Evolutionary conservation across 2,888 invertebrate species (phyloP).

Genomic region (Tipula confusa): DNA sequence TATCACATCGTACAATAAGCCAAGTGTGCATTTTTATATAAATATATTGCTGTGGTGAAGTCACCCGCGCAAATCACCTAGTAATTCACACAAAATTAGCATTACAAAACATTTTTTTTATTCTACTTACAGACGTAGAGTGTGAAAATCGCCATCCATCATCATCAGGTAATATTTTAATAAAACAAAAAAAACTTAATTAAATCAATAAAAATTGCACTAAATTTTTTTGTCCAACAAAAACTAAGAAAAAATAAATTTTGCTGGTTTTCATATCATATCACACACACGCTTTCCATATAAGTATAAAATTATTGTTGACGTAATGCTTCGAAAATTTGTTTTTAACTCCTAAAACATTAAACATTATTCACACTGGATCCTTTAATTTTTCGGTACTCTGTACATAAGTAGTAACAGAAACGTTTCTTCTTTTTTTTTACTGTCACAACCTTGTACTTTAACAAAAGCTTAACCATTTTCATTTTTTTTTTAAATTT

Average conservation of each 20-base stretch:
- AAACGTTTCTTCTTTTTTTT: neutral
- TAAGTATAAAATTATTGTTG: neutral
- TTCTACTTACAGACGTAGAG: conserved; percentile 13
- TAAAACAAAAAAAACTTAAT: neutral
- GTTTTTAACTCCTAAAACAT: neutral
- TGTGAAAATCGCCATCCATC: conserved; percentile 20
- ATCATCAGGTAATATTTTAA: conserved; percentile 5
- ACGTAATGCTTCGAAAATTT: neutral
- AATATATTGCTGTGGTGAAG: neutral
- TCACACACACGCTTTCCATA: neutral
- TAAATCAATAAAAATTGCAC: neutral
- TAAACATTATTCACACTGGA: neutral
- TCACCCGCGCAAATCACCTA: conserved; percentile 3
- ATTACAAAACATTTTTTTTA: conserved; percentile 25
- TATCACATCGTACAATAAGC: neutral
- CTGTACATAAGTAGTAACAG: neutral
- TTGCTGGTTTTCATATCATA: conserved; percentile 13
- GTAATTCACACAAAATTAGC: conserved; percentile 12
- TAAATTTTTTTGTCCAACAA: neutral
- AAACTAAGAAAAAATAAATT: neutral
- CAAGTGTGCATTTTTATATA: conserved; percentile 13
- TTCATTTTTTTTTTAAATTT: neutral
- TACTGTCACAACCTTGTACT: neutral
- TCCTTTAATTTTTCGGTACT: neutral
- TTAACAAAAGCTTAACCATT: conserved; percentile 25